phyloP scores from a whole-genome alignment of 2,113 vertebrate species.

The Colaptes auratus region DNA sequence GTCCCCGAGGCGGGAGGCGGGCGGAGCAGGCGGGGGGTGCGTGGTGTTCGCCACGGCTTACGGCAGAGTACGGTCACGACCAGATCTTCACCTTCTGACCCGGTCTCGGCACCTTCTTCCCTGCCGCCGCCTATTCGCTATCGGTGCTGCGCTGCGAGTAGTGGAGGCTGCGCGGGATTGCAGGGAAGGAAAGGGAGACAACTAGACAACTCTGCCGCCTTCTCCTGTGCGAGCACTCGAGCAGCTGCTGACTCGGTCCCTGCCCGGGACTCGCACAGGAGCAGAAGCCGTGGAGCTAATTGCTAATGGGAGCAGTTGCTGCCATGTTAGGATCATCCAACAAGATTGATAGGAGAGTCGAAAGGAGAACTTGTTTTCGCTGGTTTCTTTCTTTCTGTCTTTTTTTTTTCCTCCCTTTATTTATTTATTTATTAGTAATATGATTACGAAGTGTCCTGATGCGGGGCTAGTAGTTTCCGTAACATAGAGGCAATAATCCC shows the following conservation, averaged over 20 bases:
- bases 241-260: not conserved
- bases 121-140: not conserved
- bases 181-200: not conserved
- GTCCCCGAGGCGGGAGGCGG: not conserved
- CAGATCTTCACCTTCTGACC: not conserved
- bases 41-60: not conserved
- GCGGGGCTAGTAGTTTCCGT: not conserved
- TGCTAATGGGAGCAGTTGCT: not conserved
- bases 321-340: not conserved
- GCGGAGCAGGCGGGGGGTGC: too few species aligned
- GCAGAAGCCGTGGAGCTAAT: not conserved
- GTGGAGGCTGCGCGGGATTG: not conserved
- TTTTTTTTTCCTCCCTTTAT: not conserved
- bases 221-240: not conserved
- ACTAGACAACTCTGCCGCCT: not conserved
- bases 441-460: not conserved
- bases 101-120: not conserved
- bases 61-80: not conserved
- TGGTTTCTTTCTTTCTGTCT: too few species aligned
- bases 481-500: not conserved
- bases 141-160: not conserved
- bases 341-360: not conserved
- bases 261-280: not conserved
- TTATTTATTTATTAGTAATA: not conserved
- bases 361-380: not conserved